Conservation (phyloP, 2,797 vertebrate species). For the Podarcis siculus region DNA sequence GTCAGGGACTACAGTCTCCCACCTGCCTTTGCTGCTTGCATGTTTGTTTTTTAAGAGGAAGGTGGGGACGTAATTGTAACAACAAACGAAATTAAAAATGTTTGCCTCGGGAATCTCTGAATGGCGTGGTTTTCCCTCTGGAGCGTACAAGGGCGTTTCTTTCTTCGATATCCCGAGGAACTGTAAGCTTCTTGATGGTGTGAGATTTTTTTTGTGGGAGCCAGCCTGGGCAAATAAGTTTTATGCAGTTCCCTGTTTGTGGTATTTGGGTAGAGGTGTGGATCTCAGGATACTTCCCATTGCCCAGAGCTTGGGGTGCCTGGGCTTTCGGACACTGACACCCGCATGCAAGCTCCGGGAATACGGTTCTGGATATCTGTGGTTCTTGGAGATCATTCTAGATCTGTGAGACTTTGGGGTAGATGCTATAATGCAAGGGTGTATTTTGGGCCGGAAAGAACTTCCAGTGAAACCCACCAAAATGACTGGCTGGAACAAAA, state of each 20-base stretch:
- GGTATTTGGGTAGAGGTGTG: neutral
- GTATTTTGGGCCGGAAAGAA: too few species aligned
- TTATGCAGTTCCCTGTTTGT: too few species aligned
- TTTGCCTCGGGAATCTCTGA: neutral
- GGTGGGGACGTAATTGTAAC: neutral
- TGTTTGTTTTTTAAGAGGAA: too few species aligned
- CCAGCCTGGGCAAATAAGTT: too few species aligned
- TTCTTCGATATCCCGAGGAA: neutral
- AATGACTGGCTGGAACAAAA: neutral
- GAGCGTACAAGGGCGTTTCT: neutral
- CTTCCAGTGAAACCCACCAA: fast-evolving
- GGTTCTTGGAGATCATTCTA: neutral
- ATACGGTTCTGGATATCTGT: neutral
- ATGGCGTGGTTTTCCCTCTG: neutral
- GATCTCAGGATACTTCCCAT: neutral
- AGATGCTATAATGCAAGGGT: too few species aligned
- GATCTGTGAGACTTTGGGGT: neutral
- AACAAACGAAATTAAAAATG: too few species aligned
- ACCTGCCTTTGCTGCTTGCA: too few species aligned
- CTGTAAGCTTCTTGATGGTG: neutral
- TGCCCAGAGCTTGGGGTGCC: neutral
- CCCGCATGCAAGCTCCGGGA: neutral
- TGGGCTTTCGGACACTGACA: neutral
- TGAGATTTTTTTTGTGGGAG: neutral
- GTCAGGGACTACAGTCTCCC: neutral